phyloP scores from a whole-genome alignment of 1,140 invertebrate genomes.

The Apolygus lucorum region DNA sequence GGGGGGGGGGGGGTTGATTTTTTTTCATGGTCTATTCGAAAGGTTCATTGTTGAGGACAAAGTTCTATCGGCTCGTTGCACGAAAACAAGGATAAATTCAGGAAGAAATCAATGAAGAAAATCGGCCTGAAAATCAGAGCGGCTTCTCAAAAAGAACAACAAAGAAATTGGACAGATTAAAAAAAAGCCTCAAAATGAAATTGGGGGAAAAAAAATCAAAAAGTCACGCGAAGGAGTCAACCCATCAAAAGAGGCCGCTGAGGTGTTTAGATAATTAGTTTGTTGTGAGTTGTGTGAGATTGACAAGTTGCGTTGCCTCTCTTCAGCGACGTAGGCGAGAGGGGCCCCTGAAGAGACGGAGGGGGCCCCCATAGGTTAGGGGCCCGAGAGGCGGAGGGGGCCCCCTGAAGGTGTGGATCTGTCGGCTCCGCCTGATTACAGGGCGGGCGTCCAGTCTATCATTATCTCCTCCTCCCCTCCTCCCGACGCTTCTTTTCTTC shows the following conservation, averaged over 20 bases:
- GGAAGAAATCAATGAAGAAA: no score
- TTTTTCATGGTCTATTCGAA: no score
- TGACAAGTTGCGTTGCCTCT: not conserved
- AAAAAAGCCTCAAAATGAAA: no score
- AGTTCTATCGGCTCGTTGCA: no score
- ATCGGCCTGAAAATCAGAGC: no score
- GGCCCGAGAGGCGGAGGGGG: no score
- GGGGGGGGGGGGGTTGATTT: no score
- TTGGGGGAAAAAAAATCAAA: not conserved
- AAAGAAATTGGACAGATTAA: no score
- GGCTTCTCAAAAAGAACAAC: no score
- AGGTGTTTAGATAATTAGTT: conserved; percentile 1
- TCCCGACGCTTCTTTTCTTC: not conserved
- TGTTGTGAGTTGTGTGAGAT: not conserved
- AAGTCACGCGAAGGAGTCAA: not conserved
- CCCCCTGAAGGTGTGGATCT: not conserved
- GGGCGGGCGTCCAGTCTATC: not conserved
- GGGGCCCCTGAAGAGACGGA: not conserved
- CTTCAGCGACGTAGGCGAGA: not conserved
- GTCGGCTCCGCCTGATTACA: not conserved
- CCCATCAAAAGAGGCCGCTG: not conserved
- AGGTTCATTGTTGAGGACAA: no score
- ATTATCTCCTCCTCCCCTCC: not conserved
- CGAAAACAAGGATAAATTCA: no score
- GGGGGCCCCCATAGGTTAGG: no score